These are phyloP conservation scores for Drosophila meridionalis DNA, from an alignment of 2,888 invertebrate species.

Conservation along the genomic window DNA sequence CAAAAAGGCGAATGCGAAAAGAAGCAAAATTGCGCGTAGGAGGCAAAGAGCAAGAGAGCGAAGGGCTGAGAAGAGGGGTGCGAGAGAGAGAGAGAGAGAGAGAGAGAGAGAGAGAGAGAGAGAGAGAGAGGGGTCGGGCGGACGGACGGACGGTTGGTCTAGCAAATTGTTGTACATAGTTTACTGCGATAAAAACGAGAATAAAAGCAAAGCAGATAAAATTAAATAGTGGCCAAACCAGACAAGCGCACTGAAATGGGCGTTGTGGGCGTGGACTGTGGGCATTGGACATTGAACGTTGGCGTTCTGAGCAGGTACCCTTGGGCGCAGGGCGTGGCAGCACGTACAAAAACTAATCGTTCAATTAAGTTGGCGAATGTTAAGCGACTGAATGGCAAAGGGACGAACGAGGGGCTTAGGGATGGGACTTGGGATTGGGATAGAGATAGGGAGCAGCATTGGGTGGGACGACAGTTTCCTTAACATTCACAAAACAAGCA, in stretches of 20 bases:
- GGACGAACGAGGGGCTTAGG: background rate
- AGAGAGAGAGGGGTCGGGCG: background rate
- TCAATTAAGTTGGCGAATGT: slow-evolving; percentile 71
- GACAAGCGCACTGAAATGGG: slow-evolving; percentile 38
- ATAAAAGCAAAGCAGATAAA: slow-evolving; percentile 70
- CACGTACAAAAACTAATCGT: slow-evolving; percentile 78
- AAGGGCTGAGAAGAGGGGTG: background rate
- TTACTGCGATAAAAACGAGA: slow-evolving; percentile 62
- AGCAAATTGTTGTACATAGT: slow-evolving; percentile 69
- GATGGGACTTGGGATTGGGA: background rate
- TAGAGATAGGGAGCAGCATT: background rate
- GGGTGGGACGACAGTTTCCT: slow-evolving; percentile 30
- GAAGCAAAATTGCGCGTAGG: slow-evolving; percentile 23
- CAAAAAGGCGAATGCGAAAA: slow-evolving; percentile 44
- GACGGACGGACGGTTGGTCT: slow-evolving; percentile 16
- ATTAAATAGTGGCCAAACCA: slow-evolving; percentile 73
- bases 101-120: background rate
- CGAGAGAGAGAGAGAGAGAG: background rate
- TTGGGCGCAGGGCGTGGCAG: slow-evolving; percentile 57
- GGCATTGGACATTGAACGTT: slow-evolving; percentile 7
- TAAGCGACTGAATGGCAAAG: slow-evolving; percentile 25
- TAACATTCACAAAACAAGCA: slow-evolving; percentile 68
- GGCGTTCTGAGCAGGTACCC: slow-evolving; percentile 25
- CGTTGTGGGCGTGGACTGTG: slow-evolving; percentile 18
- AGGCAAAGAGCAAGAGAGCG: background rate